Conservation (phyloP, 2,113 vertebrate genomes). For the Sinocyclocheilus maitianheensis region DNA sequence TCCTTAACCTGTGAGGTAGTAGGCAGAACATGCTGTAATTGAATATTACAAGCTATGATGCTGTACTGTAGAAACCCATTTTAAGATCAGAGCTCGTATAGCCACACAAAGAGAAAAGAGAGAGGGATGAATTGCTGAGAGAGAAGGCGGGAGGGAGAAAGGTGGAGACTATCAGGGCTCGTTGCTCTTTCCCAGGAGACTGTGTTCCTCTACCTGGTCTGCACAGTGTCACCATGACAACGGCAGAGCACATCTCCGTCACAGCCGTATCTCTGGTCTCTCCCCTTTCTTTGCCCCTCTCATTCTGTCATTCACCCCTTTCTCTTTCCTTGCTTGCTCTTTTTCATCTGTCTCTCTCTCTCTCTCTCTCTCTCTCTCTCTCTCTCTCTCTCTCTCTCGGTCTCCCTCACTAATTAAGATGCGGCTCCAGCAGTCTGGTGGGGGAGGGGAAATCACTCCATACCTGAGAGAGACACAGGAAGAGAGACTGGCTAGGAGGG, state of each 20-base stretch:
- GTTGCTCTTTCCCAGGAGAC: slow-evolving; percentile 56
- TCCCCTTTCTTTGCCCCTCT: slow-evolving; percentile 11
- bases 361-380: background rate
- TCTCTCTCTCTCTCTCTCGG: background rate
- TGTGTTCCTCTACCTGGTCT: slow-evolving; percentile 50
- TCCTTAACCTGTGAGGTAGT: background rate
- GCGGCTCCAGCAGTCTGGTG: slow-evolving; percentile 49
- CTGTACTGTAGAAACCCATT: background rate
- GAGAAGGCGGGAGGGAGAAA: slow-evolving; percentile 5
- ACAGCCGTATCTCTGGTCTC: slow-evolving; percentile 39
- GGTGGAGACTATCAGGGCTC: slow-evolving; percentile 43
- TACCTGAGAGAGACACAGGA: slow-evolving; percentile 44
- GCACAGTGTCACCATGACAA: slow-evolving; percentile 55
- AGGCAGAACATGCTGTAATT: background rate
- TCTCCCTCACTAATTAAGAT: slow-evolving; percentile 55
- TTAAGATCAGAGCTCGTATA: slow-evolving; percentile 19
- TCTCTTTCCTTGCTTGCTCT: background rate
- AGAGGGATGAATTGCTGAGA: slow-evolving; percentile 26
- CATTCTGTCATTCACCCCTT: slow-evolving; percentile 27
- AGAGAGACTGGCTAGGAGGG: slow-evolving; percentile 27
- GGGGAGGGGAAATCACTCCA: slow-evolving; percentile 54
- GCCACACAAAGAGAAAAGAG: slow-evolving; percentile 6
- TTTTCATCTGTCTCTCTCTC: background rate
- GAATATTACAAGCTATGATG: background rate
- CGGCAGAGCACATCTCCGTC: slow-evolving; percentile 53